phyloP scores from a whole-genome alignment of 2,113 vertebrate genomes.

The Piliocolobus tephrosceles region DNA sequence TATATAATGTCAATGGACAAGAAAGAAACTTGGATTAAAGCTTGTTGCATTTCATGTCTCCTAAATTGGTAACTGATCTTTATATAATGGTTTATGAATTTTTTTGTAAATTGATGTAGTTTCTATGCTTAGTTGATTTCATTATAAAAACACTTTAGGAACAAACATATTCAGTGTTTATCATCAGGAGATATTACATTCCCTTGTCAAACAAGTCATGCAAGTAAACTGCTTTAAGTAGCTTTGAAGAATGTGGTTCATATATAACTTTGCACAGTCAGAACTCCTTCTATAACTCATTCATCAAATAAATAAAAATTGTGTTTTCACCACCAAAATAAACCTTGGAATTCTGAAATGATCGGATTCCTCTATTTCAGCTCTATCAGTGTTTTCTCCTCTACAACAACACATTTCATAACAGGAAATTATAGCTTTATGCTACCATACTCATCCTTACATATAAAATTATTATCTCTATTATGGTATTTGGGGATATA shows the following conservation, averaged over 20 bases:
- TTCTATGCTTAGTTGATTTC: constrained; percentile 52
- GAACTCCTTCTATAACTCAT: constrained; percentile 17
- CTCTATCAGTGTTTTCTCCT: not conserved
- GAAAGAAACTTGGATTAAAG: constrained; percentile 50
- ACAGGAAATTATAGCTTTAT: not conserved
- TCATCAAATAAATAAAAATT: constrained; percentile 31
- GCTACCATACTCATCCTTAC: not conserved
- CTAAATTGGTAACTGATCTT: constrained; percentile 19
- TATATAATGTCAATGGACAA: not conserved
- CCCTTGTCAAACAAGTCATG: constrained; percentile 70
- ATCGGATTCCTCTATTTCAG: not conserved
- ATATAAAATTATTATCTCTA: not conserved
- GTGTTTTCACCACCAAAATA: constrained; percentile 40
- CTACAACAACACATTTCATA: not conserved
- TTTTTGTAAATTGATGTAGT: constrained; percentile 45
- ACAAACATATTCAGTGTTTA: constrained; percentile 74
- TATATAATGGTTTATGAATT: constrained; percentile 44
- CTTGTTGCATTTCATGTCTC: constrained; percentile 8
- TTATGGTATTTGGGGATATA: not conserved
- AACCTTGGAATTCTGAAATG: constrained; percentile 10
- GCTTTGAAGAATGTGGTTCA: constrained; percentile 42
- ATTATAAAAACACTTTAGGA: constrained; percentile 70
- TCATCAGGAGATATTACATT: constrained; percentile 59
- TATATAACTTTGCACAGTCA: constrained; percentile 51
- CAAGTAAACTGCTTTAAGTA: constrained; percentile 63